Evolutionary conservation across 2,113 vertebrate species (phyloP).

Genomic region (Indicator indicator): DNA sequence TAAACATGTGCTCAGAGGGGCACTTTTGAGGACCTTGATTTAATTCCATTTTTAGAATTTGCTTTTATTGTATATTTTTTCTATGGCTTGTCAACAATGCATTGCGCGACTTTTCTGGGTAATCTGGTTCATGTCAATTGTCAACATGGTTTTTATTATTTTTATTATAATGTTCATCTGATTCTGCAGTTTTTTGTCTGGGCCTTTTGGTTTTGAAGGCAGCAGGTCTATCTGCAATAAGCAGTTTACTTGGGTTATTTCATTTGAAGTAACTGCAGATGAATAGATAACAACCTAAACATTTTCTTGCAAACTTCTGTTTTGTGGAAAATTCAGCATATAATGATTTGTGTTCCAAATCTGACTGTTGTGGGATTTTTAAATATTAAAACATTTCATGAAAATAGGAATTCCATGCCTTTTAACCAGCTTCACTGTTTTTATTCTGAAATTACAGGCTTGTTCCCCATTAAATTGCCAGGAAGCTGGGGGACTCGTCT

Average conservation of each 20-base stretch:
- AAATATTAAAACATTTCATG: neutral
- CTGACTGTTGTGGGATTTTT: neutral
- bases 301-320: neutral
- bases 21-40: neutral
- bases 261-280: neutral
- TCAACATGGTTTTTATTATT: neutral
- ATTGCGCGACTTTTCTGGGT: neutral
- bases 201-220: neutral
- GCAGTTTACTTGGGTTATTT: neutral
- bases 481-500: neutral
- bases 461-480: conserved; percentile 4
- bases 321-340: neutral
- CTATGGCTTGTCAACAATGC: neutral
- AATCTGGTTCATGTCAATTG: neutral
- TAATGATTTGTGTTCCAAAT: neutral
- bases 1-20: neutral
- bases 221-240: neutral
- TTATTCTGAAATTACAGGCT: conserved; percentile 26
- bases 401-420: neutral
- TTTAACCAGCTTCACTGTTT: conserved; percentile 12
- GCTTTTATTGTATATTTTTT: neutral
- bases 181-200: neutral
- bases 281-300: neutral
- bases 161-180: neutral
- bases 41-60: neutral